Base-by-base conservation (phyloP, 2,888 invertebrate species). In the Suillia variegata region DNA sequence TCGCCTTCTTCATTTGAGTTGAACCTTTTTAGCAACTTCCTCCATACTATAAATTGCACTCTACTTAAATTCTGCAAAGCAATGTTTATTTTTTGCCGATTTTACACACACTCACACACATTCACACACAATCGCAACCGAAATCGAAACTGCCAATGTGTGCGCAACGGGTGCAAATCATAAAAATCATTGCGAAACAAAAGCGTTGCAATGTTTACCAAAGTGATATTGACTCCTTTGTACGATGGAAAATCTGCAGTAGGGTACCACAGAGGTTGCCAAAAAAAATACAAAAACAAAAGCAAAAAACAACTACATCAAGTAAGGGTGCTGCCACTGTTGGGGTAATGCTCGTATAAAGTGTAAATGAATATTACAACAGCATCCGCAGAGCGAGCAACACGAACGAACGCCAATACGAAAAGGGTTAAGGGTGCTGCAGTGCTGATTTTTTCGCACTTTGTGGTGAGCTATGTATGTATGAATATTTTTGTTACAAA, bases 161-260 rank as follows among this genome's bases (percentile, higher is more conserved):
- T 4, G 13, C 18, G 5, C 45, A 45, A 13, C 18, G 45, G 18
- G 17, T 45, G 45, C 45, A 45, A 45, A 18, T n/a, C n/a, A n/a
- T n/a, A n/a, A n/a, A n/a, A n/a, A n/a, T n/a, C n/a, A n/a, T n/a
- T n/a, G 45, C 5, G 20, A 45, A 45, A 45, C 17, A 17, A 45
- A 45, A 45, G 45, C 2, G 5, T 18, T 45, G 6, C 45, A 45
- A 45, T 45, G 45, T 18, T 45, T 45, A 45, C 45, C 5, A 13
- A 45, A 45, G 6, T 45, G 45, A 45, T 45, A 18, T 45, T 45
- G 45, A 45, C 45, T 45, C 18, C 18, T 45, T 45, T n/a, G n/a
- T n/a, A n/a, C n/a, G n/a, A n/a, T n/a, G n/a, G n/a, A n/a, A n/a
- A n/a, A n/a, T n/a, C 13, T 10, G 38, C 38, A 38, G 15, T n/a